Evolutionary conservation across 1,140 invertebrate genomes (phyloP), one percentile per base, ranked within the genome.

Genomic region (Drosophila kikkawai): DNA sequence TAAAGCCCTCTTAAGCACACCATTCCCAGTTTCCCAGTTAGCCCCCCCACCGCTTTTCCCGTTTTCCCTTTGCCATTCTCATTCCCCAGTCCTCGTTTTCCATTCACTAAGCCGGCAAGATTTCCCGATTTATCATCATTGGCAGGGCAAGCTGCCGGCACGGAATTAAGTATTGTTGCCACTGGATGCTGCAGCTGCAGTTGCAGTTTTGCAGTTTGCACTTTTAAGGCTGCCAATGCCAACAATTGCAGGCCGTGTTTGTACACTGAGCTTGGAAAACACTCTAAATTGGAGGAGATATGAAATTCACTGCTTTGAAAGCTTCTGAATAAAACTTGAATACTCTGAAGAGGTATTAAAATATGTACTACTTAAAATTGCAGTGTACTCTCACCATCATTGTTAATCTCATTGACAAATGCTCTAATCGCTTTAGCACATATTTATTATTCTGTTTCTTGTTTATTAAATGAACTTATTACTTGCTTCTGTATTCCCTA

Each of bases 51-150:
- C 12, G 12, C 22, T 42, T 9, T 17, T 1, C 42, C 15, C 39
- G 2, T 0, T 26, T 22, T 15, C 7, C 22, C 7, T 4, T 22
- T 47, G 6, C n/a, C 29, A 36, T 34, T 36, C 50, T 13, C 48
- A 51, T 19, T 19, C 29, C 50, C 50, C 44, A 45, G 7, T 12
- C 15, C 19, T 29, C 19, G n/a, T 22, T 36, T 26, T 5, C 48
- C 69, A 29, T 63, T 39, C 61, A 80, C 74, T 90, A 90, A 84
- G 85, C 85, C 66, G 85, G 67, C 66, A 90, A 88, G 85, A 88
- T 90, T 84, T 84, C 75, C 84, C 68, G 84, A 88, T 88, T 88
- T 88, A 88, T 88, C 84, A 88, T 90, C 85, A 83, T 90, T 88
- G 82, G 84, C 63, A 84, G 84, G 56, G 51, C 85, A 69, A 69